phyloP scores from a whole-genome alignment of 1,140 invertebrate genomes.

The Drosophila equinoxialis region DNA sequence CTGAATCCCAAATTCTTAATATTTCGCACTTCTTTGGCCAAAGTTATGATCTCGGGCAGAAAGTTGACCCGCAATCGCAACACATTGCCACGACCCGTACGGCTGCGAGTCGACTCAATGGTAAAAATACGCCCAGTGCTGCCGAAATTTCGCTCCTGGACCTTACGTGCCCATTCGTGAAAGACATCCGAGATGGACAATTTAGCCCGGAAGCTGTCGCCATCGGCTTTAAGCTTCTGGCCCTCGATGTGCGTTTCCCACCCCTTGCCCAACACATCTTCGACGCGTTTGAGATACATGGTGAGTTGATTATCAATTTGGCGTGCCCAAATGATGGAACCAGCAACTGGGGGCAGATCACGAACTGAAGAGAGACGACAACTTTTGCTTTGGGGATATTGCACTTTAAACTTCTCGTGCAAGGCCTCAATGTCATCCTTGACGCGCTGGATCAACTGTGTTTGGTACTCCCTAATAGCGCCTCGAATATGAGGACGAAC shows the following conservation, averaged over 20 bases:
- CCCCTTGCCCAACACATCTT: constrained; percentile 98
- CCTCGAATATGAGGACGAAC: constrained; percentile 99
- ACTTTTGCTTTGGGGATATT: constrained; percentile 96
- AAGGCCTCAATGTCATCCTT: constrained; percentile 99
- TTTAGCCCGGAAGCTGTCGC: constrained; percentile 98
- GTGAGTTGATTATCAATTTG: constrained; percentile 99
- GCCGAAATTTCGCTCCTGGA: constrained; percentile 96
- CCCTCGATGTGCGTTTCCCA: constrained; percentile 99
- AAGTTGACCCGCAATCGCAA: constrained; percentile 98
- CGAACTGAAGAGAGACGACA: constrained; percentile 94
- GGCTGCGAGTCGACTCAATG: constrained; percentile 93
- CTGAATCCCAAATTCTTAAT: constrained; percentile 97
- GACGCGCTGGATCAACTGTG: constrained; percentile 98
- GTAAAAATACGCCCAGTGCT: constrained; percentile 97
- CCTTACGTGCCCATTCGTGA: constrained; percentile 98
- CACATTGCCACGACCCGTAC: constrained; percentile 93
- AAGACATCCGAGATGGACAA: constrained; percentile 98
- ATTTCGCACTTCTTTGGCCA: constrained; percentile 99
- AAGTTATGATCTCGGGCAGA: constrained; percentile 98
- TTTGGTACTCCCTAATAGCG: constrained; percentile 99
- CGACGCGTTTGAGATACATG: constrained; percentile 97
- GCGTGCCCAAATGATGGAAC: constrained; percentile 99
- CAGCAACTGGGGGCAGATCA: constrained; percentile 97
- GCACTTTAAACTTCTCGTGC: constrained; percentile 99
- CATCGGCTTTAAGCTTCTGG: constrained; percentile 98